Evolutionary conservation across 2,113 vertebrate species (phyloP).

Genomic region (Anser brachyrhynchus): DNA sequence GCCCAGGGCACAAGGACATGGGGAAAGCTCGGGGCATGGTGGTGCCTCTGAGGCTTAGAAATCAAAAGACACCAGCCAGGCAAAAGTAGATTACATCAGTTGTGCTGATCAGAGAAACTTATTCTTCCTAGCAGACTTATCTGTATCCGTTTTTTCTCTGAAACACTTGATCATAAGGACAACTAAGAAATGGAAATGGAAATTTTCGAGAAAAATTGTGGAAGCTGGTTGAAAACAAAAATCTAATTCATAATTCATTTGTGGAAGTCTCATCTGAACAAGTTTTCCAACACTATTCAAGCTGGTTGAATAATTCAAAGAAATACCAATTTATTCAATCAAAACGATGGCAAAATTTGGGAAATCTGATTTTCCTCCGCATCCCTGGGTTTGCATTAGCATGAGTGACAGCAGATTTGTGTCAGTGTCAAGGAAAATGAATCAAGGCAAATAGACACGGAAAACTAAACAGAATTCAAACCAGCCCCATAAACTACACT

Average conservation of each 20-base stretch:
- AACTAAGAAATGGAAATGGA: not conserved
- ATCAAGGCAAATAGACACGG: fast-evolving
- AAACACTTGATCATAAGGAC: not conserved
- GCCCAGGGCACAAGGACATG: too few species aligned
- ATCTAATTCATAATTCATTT: not conserved
- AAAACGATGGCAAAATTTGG: not conserved
- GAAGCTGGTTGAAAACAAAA: not conserved
- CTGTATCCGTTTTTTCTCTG: not conserved
- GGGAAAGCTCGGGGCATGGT: too few species aligned
- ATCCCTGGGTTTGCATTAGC: fast-evolving
- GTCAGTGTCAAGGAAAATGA: not conserved
- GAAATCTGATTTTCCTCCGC: not conserved
- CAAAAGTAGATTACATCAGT: not conserved
- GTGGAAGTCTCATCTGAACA: not conserved
- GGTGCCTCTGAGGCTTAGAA: not conserved
- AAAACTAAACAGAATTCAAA: not conserved
- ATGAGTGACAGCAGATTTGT: not conserved
- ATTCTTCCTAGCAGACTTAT: not conserved
- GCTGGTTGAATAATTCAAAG: not conserved
- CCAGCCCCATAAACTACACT: not conserved
- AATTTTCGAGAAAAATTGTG: not conserved
- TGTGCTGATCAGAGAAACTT: not conserved
- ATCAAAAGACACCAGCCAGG: not conserved
- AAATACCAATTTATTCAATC: not conserved
- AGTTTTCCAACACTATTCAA: not conserved